A percentile compares a stretch with the other conserved stretches of the same genome.
Evolutionary conservation across 2,797 vertebrate genomes (phyloP).

Genomic region (Vireo griseus): DNA sequence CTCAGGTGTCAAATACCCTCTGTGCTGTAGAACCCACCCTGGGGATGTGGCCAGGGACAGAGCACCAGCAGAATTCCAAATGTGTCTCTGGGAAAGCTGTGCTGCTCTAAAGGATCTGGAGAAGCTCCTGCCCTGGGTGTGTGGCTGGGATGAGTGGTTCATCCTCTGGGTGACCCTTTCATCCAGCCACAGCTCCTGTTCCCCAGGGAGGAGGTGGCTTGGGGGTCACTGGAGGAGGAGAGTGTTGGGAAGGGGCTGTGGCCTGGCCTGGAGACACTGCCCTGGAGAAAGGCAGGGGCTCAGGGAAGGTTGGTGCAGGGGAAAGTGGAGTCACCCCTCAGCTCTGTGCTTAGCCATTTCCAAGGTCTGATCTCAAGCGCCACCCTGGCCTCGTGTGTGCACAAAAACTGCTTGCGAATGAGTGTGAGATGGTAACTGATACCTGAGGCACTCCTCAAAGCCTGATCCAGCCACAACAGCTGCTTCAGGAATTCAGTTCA

Average conservation of each 20-base stretch:
- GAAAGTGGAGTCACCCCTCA: neutral
- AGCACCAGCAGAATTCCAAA: neutral
- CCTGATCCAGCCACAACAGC: accelerated
- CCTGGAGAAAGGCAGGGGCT: neutral
- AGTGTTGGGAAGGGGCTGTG: neutral
- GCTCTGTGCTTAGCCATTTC: neutral
- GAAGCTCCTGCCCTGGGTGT: neutral
- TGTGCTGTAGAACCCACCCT: accelerated
- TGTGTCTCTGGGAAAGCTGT: accelerated
- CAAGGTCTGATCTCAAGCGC: accelerated
- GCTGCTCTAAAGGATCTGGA: neutral
- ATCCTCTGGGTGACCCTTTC: neutral
- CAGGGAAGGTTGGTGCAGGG: neutral
- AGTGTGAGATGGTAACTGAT: accelerated
- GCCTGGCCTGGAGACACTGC: neutral
- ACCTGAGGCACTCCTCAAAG: neutral
- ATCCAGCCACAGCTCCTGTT: neutral
- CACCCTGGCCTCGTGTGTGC: neutral
- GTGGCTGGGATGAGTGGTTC: accelerated
- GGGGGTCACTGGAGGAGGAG: neutral
- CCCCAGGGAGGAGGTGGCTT: neutral
- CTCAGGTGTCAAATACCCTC: neutral
- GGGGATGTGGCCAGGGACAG: accelerated
- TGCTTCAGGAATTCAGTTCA: accelerated
- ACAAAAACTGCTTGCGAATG: accelerated